Conservation (phyloP, 2,888 invertebrate genomes). For the Chrysodeixis includens region DNA sequence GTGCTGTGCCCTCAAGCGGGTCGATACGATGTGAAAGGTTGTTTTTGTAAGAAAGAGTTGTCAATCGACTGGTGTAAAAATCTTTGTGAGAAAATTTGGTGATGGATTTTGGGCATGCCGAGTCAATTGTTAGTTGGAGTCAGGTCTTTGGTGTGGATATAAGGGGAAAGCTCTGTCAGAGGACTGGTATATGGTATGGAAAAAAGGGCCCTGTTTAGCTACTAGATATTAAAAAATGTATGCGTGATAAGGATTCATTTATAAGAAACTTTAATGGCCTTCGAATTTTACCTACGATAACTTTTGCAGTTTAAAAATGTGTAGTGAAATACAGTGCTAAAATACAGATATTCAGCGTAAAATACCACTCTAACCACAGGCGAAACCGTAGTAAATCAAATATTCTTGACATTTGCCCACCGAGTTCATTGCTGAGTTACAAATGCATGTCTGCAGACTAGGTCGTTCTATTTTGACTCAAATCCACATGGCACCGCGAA, state of each 20-base stretch:
- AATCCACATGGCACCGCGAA: slow-evolving; percentile 1
- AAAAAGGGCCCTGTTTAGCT: too few species aligned
- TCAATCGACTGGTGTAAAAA: not conserved
- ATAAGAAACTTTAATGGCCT: too few species aligned
- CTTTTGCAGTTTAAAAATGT: too few species aligned
- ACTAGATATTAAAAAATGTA: too few species aligned
- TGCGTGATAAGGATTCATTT: too few species aligned
- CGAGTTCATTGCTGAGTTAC: not conserved
- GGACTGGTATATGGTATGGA: too few species aligned
- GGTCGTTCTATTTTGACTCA: not conserved
- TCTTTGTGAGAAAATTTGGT: not conserved
- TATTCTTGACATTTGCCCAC: not conserved
- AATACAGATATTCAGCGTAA: not conserved
- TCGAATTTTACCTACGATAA: too few species aligned
- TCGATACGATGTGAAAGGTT: not conserved
- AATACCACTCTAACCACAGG: not conserved
- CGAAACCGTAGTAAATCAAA: not conserved
- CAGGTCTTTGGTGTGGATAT: too few species aligned
- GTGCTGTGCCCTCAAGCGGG: slow-evolving; percentile 8
- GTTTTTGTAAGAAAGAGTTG: not conserved
- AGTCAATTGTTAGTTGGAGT: not conserved
- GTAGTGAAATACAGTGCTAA: too few species aligned
- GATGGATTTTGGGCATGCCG: not conserved
- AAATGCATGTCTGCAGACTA: not conserved
- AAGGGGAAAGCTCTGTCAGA: too few species aligned